Base-by-base conservation (phyloP, 2,797 vertebrate species). In the Neomorphus geoffroyi region DNA sequence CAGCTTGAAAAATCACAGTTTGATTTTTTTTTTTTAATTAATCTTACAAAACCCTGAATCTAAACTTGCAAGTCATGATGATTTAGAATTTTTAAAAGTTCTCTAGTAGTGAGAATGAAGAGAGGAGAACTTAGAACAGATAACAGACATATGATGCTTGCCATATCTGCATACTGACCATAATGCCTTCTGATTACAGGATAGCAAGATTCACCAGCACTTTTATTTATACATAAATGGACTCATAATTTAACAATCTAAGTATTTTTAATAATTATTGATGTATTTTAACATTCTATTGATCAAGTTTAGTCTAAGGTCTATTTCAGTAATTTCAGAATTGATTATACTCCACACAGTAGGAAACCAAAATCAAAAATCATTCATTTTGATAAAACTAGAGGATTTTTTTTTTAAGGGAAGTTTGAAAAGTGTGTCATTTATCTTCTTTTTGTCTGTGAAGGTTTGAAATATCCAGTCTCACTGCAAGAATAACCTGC, bases 41-140 rank as follows among this genome's bases (percentile, higher is more conserved):
- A 93, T 80, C 86, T 93, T 95, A 93, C 85, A 96, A 96, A 97
- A 74, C 91, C 69, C 27, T 61, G 48, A 85, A 95, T 96, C 92
- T 93, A 95, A 90, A 94, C 94, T 88, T 86, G 57, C 88, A 97
- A 86, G 45, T 56, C 48, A 27, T 23, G 54, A 84, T 58, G 45
- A 66, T 83, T 86, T 35, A 56, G 61, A 92, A 89, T 79, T 75
- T 81, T 92, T 74, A 84, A 64, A 81, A 93, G 62, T 94, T 90
- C 56, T 60, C 58, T 57, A 86, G 72, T 35, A 39, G 39, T 30
- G 53, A 46, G 48, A 94, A 91, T 69, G 23, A 93, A 94, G 69
- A 67, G 58, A 84, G 46, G 43, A 79, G 50, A 73, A n/a, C 62
- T n/a, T 50, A 67, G 61, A 84, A 39, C 18, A 82, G 35, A 6